Conservation (phyloP, 1,140 invertebrate species). For the Neodiprion virginianus region DNA sequence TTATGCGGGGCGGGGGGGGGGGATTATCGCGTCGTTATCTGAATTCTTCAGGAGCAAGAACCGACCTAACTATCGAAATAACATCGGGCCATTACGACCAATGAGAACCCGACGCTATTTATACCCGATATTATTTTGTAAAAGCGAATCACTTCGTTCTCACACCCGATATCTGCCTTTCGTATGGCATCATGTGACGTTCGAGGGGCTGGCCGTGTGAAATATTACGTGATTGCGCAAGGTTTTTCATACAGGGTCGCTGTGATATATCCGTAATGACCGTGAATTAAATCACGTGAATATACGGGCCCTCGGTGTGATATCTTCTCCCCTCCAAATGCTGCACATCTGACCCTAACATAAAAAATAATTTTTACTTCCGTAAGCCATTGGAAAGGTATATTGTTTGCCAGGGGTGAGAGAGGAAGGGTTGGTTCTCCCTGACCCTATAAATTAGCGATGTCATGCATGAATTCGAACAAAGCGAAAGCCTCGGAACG, state of each 20-base stretch:
- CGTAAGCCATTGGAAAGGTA: conserved; percentile 1
- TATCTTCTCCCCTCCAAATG: neutral
- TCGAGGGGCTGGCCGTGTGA: neutral
- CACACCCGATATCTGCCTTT: neutral
- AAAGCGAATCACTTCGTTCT: neutral
- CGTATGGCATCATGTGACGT: neutral
- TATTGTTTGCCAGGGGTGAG: neutral
- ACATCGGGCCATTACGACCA: conserved; percentile 37
- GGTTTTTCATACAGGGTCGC: neutral
- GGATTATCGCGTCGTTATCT: conserved; percentile 40
- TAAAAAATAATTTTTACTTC: conserved; percentile 4
- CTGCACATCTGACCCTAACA: neutral
- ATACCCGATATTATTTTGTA: neutral
- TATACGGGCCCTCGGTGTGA: neutral
- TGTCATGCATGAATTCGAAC: neutral
- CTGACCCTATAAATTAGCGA: neutral
- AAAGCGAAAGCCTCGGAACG: neutral
- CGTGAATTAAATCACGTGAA: conserved; percentile 2
- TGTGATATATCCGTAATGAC: neutral
- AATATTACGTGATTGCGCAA: neutral
- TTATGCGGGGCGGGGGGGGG: conserved; percentile 23
- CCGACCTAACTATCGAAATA: conserved; percentile 32
- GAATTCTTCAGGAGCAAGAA: conserved; percentile 33
- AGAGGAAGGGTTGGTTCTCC: neutral
- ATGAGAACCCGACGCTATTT: conserved; percentile 48